Base-by-base conservation (phyloP, 2,797 vertebrate genomes). In the Acipenser oxyrinchus region DNA sequence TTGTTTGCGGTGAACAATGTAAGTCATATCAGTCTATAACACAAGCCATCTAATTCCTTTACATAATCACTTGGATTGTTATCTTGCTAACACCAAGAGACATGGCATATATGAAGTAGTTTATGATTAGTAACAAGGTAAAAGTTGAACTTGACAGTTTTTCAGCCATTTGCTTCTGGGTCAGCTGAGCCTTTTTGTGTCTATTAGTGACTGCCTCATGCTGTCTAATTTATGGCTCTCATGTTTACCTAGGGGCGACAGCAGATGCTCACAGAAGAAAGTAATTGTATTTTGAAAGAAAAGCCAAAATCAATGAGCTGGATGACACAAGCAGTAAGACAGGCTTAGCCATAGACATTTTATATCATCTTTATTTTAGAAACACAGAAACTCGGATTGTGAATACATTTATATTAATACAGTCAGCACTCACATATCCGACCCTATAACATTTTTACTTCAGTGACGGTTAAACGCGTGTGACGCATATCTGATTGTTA, bases 181-280 rank as follows among this genome's bases (percentile, higher is more conserved):
- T 66, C 65, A 59, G 53, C 50, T 55, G 48, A 62, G 58, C 62
- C 51, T 52, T 67, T 65, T 65, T 71, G 79, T 70, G 75, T 78
- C 81, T 77, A 83, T 85, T 87, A 88, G 83, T 77, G 81, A 84
- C 77, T 83, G 78, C 77, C 81, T 85, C 80, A 80, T 80, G 78
- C 83, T 73, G 82, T 78, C 84, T 86, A 85, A 87, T 82, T 87
- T 86, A 87, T 82, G 79, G 77, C 72, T 72, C 81, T 82, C 74
- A 70, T 85, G 84, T 85, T 86, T 78, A 84, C 78, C 81, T 71
- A 69, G 68, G 74, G 71, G 75, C 80, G 85, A 85, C 81, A 83
- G 82, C 82, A 84, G 78, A 82, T 77, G 81, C 79, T 37, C 37
- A 37, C 37, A 37, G 62, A 63, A 62, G 49, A 62, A 63, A 63